Evolutionary conservation across 2,113 vertebrate species (phyloP).

Genomic region (Pan paniscus): DNA sequence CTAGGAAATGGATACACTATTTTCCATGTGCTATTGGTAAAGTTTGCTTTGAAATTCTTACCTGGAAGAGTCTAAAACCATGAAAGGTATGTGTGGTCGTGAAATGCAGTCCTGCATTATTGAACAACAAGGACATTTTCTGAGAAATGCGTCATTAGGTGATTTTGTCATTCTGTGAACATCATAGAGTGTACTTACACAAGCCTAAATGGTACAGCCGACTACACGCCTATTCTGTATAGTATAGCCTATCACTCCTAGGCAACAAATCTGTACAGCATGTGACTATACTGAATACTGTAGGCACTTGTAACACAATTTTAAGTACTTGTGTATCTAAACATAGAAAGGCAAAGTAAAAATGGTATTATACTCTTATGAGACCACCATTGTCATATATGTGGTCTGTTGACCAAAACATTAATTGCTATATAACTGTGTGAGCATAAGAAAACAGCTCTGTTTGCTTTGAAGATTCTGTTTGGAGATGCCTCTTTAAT

Average conservation of each 20-base stretch:
- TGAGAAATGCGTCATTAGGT: not conserved
- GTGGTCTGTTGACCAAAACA: not conserved
- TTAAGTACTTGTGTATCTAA: not conserved
- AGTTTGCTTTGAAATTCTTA: not conserved
- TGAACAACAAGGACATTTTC: not conserved
- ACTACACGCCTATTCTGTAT: not conserved
- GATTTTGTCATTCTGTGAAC: not conserved
- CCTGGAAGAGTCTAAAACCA: conserved; percentile 4
- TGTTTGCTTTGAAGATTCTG: not conserved
- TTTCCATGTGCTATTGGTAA: not conserved
- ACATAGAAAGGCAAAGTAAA: not conserved
- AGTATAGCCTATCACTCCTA: not conserved
- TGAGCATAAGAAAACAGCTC: not conserved
- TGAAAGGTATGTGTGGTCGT: not conserved
- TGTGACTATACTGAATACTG: not conserved
- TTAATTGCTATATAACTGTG: not conserved
- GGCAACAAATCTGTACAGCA: not conserved
- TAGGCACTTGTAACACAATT: not conserved
- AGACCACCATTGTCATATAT: not conserved
- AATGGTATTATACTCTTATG: not conserved
- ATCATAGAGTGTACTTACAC: not conserved
- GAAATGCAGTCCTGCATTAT: not conserved
- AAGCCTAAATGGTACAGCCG: not conserved
- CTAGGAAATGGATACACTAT: not conserved
- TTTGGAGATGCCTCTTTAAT: conserved; percentile 11